phyloP scores from a whole-genome alignment of 2,888 invertebrate species.

The Keiferia lycopersicella region DNA sequence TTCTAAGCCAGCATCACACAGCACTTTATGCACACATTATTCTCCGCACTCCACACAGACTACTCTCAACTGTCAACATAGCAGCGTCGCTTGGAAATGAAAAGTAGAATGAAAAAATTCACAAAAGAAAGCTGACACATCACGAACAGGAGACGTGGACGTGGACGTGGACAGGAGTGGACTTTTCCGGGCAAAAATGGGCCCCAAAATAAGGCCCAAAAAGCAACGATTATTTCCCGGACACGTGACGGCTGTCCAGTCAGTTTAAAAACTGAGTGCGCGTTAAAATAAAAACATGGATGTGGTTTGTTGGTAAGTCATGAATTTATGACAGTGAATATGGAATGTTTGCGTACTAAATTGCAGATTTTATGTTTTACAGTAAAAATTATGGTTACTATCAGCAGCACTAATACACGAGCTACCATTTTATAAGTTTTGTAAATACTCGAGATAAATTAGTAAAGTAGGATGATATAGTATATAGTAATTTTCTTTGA shows the following conservation, averaged over 20 bases:
- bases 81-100: constrained; percentile 12
- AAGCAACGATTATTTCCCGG: constrained; percentile 13
- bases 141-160: constrained; percentile 16
- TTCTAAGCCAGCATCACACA: too few relatives aligned
- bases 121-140: constrained; percentile 19
- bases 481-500: too few relatives aligned
- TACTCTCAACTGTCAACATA: constrained; percentile 7
- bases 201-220: constrained; percentile 12
- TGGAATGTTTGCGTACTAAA: too few relatives aligned
- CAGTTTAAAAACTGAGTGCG: constrained; percentile 9
- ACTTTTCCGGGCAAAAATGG: constrained; percentile 19
- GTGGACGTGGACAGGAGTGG: constrained; percentile 5
- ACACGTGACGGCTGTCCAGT: constrained; percentile 14
- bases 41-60: not conserved
- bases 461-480: too few relatives aligned
- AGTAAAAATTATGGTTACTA: too few relatives aligned
- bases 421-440: too few relatives aligned
- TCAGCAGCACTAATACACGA: too few relatives aligned
- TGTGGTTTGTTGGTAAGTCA: not conserved
- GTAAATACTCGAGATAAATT: too few relatives aligned
- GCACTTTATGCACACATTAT: not conserved
- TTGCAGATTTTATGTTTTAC: too few relatives aligned
- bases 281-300: constrained; percentile 1
- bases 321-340: too few relatives aligned
- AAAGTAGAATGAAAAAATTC: constrained; percentile 18